Conservation (phyloP, 2,888 invertebrate species). For the Ametastegia equiseti region DNA sequence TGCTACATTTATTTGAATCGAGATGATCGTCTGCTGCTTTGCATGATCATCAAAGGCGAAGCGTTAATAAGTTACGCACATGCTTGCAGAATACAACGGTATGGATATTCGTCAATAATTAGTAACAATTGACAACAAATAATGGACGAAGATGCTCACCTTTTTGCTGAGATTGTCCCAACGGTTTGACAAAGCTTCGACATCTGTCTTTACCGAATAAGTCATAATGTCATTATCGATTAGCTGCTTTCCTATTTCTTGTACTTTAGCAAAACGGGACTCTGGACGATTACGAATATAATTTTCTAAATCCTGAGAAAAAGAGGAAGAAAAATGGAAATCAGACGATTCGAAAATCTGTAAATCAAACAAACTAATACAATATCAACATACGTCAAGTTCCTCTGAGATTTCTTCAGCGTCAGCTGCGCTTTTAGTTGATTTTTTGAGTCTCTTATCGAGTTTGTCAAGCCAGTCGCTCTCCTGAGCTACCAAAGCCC, state of each 20-base stretch:
- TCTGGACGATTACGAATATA: conserved; percentile 87
- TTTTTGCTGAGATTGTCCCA: conserved; percentile 85
- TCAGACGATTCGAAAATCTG: conserved; percentile 26
- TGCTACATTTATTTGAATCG: no score
- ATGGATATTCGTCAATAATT: conserved; percentile 46
- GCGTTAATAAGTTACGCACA: conserved; percentile 27
- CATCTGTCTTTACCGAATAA: conserved; percentile 82
- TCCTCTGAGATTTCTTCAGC: conserved; percentile 96
- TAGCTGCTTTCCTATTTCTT: conserved; percentile 86
- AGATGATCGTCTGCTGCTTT: background rate
- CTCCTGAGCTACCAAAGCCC: conserved; percentile 88
- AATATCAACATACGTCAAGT: conserved; percentile 85
- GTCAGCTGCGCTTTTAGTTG: conserved; percentile 86
- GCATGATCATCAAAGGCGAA: background rate
- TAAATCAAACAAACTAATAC: conserved; percentile 15
- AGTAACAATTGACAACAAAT: conserved; percentile 39
- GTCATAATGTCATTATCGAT: conserved; percentile 87
- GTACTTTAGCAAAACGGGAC: conserved; percentile 84
- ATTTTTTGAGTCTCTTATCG: conserved; percentile 85
- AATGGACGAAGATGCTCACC: conserved; percentile 73
- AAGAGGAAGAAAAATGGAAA: conserved; percentile 22
- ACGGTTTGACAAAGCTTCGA: conserved; percentile 80
- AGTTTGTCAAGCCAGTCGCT: conserved; percentile 89
- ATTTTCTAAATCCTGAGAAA: conserved; percentile 87
- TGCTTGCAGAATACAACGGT: background rate